Percentiles rank a stretch among this genome's conserved stretches.
Evolutionary conservation across 1,140 invertebrate genomes (phyloP).

Genomic region (Heliothis subflexa): DNA sequence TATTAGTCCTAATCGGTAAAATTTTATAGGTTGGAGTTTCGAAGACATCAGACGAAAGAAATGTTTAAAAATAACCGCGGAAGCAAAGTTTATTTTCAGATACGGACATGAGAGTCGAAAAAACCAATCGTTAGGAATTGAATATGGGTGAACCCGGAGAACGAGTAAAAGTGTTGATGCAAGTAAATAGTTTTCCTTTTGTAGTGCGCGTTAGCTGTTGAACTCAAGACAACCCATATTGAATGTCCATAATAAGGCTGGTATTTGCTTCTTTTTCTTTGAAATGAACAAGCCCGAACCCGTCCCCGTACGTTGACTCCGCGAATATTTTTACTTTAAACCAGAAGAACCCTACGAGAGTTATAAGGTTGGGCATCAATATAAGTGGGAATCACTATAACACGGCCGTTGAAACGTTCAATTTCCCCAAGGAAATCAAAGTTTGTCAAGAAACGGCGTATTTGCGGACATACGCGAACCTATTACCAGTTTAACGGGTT

Average conservation of each 20-base stretch:
- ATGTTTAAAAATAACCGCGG: constrained; percentile 49
- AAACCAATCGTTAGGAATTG: constrained; percentile 2
- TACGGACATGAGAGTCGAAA: constrained; percentile 29
- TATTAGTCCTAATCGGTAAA: constrained; percentile 32
- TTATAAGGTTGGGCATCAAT: too few species aligned
- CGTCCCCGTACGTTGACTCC: too few species aligned
- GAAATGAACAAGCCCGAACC: too few species aligned
- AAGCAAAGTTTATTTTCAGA: constrained; percentile 48
- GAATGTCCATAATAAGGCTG: too few species aligned
- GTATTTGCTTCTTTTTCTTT: too few species aligned
- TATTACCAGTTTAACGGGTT: constrained; percentile 38
- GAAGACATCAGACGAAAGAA: constrained; percentile 36
- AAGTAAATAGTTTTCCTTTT: not conserved
- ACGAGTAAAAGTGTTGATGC: not conserved
- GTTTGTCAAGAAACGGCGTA: constrained; percentile 27
- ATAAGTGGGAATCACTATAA: too few species aligned
- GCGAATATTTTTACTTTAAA: too few species aligned
- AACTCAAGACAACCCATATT: too few species aligned
- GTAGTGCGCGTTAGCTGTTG: not conserved
- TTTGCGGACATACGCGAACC: constrained; percentile 20
- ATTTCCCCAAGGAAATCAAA: constrained; percentile 39
- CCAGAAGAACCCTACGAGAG: too few species aligned
- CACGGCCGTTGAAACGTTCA: not conserved
- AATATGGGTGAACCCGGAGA: constrained; percentile 9
- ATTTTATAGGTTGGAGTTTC: constrained; percentile 2